A percentile compares a stretch with the other conserved stretches of the same genome.
phyloP scores from a whole-genome alignment of 2,888 invertebrate genomes.

The Ceratothoa steindachneri region DNA sequence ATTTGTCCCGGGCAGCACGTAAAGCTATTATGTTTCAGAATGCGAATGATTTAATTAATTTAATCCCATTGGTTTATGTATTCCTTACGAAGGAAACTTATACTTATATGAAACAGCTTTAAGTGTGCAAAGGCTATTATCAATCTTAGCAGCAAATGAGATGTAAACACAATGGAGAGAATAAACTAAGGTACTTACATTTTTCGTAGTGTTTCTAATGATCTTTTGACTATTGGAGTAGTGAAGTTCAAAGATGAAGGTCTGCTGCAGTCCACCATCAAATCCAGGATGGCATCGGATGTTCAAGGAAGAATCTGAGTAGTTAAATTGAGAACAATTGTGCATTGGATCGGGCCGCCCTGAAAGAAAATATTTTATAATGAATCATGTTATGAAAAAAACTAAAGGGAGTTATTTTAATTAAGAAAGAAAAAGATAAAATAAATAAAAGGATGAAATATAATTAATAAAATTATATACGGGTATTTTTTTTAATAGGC shows the following conservation, averaged over 20 bases:
- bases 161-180: too few species aligned
- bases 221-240: constrained; percentile 35
- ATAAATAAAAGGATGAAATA: background rate
- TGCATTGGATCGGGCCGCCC: constrained; percentile 40
- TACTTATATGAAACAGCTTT: too few species aligned
- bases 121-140: too few species aligned
- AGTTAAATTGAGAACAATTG: constrained; percentile 41
- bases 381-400: too few species aligned
- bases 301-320: constrained; percentile 28
- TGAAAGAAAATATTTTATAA: background rate
- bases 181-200: constrained; percentile 36
- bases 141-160: too few species aligned
- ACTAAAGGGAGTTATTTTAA: too few species aligned
- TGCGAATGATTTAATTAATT: too few species aligned
- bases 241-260: constrained; percentile 39
- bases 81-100: too few species aligned
- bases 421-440: background rate
- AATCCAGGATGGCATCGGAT: constrained; percentile 40
- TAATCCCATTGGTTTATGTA: too few species aligned
- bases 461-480: background rate
- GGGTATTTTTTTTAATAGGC: background rate
- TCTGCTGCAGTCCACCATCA: constrained; percentile 41
- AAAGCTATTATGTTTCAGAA: too few species aligned
- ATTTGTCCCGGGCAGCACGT: too few species aligned
- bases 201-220: constrained; percentile 29